Conservation (phyloP, 30 jellyfish, hydroid and myxozoan species). For the Cassiopea andromeda region DNA sequence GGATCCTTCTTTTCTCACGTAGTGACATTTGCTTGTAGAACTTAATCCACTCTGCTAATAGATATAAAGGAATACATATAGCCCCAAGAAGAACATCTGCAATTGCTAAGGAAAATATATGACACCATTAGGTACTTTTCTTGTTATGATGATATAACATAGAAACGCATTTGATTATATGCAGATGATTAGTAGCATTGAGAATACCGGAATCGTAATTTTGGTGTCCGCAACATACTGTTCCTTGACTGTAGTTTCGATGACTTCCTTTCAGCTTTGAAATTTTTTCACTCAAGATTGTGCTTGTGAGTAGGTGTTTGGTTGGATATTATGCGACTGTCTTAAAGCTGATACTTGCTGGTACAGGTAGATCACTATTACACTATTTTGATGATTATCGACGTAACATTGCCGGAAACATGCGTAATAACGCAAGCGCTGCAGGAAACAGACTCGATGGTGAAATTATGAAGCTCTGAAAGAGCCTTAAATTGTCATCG, state of each 20-base stretch:
- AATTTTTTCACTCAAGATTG: no score
- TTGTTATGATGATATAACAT: neutral
- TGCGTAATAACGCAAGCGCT: no score
- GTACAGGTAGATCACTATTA: no score
- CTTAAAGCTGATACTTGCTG: no score
- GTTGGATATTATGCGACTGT: no score
- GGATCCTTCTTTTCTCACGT: neutral
- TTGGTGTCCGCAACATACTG: neutral
- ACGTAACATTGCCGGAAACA: no score
- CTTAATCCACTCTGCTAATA: neutral
- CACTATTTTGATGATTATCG: no score
- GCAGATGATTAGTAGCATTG: neutral
- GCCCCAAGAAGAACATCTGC: conserved; percentile 16
- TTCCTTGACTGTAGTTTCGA: neutral
- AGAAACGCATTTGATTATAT: conserved; percentile 18
- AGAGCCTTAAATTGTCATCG: no score
- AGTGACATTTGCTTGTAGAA: neutral
- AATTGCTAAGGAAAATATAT: conserved; percentile 19
- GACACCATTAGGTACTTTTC: neutral
- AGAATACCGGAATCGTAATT: neutral
- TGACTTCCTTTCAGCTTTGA: no score
- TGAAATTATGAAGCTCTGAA: no score
- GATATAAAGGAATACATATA: conserved; percentile 4
- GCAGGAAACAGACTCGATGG: no score
- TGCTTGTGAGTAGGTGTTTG: no score